phyloP scores from a whole-genome alignment of 2,797 vertebrate genomes.

The Amazonetta brasiliensis region DNA sequence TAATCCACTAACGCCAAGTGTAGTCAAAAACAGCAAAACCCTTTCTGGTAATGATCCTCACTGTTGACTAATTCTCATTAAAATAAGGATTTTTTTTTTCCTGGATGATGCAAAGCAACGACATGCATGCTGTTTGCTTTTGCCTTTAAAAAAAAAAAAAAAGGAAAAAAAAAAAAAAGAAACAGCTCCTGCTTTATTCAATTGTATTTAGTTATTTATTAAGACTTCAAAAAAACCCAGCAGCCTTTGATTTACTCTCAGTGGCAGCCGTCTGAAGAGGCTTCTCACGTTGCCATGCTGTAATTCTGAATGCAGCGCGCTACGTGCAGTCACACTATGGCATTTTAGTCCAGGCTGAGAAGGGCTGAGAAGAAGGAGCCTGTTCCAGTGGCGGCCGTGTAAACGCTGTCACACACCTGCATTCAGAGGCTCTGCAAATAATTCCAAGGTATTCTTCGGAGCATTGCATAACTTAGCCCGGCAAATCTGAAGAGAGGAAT shows the following conservation, averaged over 20 bases:
- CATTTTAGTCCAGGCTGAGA: slow-evolving; percentile 54
- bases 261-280: slow-evolving; percentile 62
- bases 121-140: slow-evolving; percentile 25
- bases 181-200: slow-evolving; percentile 36
- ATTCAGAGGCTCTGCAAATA: slow-evolving; percentile 72
- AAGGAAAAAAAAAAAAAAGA: neutral
- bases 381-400: slow-evolving; percentile 14
- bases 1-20: slow-evolving; percentile 69
- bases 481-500: slow-evolving; percentile 56
- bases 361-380: slow-evolving; percentile 44
- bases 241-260: slow-evolving; percentile 52
- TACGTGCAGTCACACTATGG: slow-evolving; percentile 47
- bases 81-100: slow-evolving; percentile 46
- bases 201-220: slow-evolving; percentile 53
- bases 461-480: slow-evolving; percentile 84
- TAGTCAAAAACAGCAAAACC: slow-evolving; percentile 29
- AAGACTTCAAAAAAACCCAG: slow-evolving; percentile 51
- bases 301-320: slow-evolving; percentile 62
- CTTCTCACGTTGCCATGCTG: slow-evolving; percentile 67
- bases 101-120: slow-evolving; percentile 21
- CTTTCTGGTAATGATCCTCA: slow-evolving; percentile 47
- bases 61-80: slow-evolving; percentile 54
- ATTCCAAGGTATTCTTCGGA: slow-evolving; percentile 77
- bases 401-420: slow-evolving; percentile 61
- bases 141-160: neutral